phyloP scores from a whole-genome alignment of 2,797 vertebrate genomes.

The Ptychadena robeensis region DNA sequence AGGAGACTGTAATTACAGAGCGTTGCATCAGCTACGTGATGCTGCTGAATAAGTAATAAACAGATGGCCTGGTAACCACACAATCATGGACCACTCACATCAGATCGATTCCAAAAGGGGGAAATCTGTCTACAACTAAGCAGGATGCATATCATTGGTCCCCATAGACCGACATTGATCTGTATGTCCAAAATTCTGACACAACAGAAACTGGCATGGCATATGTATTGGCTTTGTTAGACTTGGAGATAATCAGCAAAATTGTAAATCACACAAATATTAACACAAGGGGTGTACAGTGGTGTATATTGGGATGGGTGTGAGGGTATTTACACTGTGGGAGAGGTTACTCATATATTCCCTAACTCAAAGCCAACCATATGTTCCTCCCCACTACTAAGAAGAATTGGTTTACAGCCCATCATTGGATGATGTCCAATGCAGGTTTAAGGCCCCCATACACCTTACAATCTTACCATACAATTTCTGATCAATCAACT shows the following conservation, averaged over 20 bases:
- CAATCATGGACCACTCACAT: not conserved
- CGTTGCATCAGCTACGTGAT: constrained; percentile 53
- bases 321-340: not conserved
- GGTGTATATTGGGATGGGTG: not conserved
- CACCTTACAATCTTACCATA: too few relatives aligned
- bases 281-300: not conserved
- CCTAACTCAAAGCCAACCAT: not conserved
- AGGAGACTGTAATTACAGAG: constrained; percentile 12
- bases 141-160: not conserved
- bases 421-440: not conserved
- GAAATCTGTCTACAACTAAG: not conserved
- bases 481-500: too few relatives aligned
- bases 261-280: not conserved
- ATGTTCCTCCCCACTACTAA: not conserved
- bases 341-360: not conserved
- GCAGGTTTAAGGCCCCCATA: too few relatives aligned
- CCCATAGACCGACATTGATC: not conserved
- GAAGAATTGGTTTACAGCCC: not conserved
- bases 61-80: constrained; percentile 15
- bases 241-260: not conserved
- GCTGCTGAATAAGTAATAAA: constrained; percentile 35
- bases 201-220: not conserved
- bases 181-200: too few relatives aligned
- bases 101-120: not conserved
- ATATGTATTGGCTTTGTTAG: not conserved